These are phyloP conservation scores for Gyps fulvus DNA, from an alignment of 2,113 vertebrate genomes.

Conservation along the genomic window DNA sequence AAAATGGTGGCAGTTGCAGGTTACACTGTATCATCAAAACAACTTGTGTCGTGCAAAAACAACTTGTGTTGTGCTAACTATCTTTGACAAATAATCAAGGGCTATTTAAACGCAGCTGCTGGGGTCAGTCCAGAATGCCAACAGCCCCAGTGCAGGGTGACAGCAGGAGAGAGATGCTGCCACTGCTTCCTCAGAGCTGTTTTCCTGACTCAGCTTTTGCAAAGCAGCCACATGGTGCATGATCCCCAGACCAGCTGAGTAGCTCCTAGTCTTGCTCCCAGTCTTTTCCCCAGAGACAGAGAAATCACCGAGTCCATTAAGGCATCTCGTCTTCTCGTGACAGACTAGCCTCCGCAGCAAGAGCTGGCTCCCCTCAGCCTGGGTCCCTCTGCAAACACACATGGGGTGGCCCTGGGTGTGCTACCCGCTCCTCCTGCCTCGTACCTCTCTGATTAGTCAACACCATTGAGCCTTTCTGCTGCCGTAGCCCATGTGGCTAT, in stretches of 20 bases:
- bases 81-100: background rate
- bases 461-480: background rate
- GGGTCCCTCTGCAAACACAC: rapidly evolving
- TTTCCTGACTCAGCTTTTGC: background rate
- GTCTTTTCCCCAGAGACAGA: background rate
- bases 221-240: background rate
- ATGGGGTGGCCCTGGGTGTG: rapidly evolving
- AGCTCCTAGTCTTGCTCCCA: background rate
- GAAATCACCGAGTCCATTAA: background rate
- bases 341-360: background rate
- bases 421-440: background rate
- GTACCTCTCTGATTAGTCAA: background rate
- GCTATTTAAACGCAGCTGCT: background rate
- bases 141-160: background rate
- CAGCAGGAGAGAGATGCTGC: slow-evolving; percentile 10
- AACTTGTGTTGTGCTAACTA: background rate
- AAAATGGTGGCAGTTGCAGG: background rate
- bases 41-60: background rate
- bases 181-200: background rate
- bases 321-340: background rate
- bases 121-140: background rate
- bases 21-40: background rate
- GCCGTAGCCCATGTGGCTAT: background rate
- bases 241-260: background rate
- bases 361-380: background rate